Evolutionary conservation across 2,888 invertebrate species (phyloP).

Genomic region (Sisyra nigra): DNA sequence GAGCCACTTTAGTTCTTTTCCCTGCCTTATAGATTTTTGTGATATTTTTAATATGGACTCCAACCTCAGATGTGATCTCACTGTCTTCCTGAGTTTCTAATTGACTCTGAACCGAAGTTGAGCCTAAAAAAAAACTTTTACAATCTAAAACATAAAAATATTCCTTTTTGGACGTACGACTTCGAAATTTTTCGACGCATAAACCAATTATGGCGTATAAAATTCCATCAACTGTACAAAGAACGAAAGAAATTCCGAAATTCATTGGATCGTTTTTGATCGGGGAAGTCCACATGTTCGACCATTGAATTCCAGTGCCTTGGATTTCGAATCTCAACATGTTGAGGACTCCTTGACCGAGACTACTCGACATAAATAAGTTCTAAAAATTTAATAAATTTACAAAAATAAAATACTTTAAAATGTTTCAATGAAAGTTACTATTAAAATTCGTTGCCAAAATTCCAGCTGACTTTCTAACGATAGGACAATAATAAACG

Average conservation of each 20-base stretch:
- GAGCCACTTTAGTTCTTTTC: slow-evolving; percentile 32
- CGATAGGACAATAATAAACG: slow-evolving; percentile 46
- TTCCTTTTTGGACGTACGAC: no score
- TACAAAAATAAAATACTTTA: no score
- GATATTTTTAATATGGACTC: slow-evolving; percentile 58
- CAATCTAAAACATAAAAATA: no score
- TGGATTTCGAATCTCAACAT: slow-evolving; percentile 56
- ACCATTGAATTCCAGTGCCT: slow-evolving; percentile 50
- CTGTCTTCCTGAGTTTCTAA: neutral
- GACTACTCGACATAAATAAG: slow-evolving; percentile 64
- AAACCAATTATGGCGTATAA: slow-evolving; percentile 40
- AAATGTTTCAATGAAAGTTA: no score
- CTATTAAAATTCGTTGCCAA: slow-evolving; percentile 32
- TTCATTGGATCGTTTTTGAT: slow-evolving; percentile 44
- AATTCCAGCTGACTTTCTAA: slow-evolving; percentile 39
- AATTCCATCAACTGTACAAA: slow-evolving; percentile 52
- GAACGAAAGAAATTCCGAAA: slow-evolving; percentile 42
- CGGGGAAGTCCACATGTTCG: slow-evolving; percentile 35
- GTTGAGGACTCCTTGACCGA: slow-evolving; percentile 64
- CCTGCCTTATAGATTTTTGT: slow-evolving; percentile 48
- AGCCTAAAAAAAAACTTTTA: no score
- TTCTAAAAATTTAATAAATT: slow-evolving; percentile 39
- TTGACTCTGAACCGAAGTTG: neutral
- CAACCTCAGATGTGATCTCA: slow-evolving; percentile 31
- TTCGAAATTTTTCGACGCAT: slow-evolving; percentile 7